Evolutionary conservation across 2,113 vertebrate genomes (phyloP).

Genomic region (Pongo abelii): DNA sequence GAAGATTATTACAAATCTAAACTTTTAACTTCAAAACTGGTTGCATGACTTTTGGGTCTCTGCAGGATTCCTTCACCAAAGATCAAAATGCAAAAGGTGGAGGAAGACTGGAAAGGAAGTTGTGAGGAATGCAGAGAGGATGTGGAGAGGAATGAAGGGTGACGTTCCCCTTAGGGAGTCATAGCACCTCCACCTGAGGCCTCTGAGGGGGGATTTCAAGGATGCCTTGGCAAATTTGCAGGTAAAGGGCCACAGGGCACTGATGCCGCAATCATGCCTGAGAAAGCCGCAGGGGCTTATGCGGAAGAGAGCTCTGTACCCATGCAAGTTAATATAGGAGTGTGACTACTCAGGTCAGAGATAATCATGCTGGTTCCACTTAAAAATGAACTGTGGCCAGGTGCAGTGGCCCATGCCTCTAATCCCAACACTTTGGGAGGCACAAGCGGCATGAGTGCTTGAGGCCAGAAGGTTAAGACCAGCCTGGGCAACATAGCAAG

Average conservation of each 20-base stretch:
- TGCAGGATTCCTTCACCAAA: not conserved
- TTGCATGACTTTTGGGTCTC: not conserved
- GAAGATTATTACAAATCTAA: not conserved
- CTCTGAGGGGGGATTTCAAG: not conserved
- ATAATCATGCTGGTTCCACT: not conserved
- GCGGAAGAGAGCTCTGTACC: not conserved
- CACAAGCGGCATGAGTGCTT: no score
- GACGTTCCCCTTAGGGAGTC: not conserved
- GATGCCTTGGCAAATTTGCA: not conserved
- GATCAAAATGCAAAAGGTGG: not conserved
- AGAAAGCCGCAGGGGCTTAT: not conserved
- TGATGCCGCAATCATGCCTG: no score
- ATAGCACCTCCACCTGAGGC: fast-evolving
- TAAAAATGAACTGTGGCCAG: no score
- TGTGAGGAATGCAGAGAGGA: not conserved
- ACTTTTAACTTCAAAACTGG: not conserved
- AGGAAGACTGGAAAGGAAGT: not conserved
- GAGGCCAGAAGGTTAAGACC: no score
- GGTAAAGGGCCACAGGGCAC: not conserved
- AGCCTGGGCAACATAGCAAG: no score
- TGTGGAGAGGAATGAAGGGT: not conserved
- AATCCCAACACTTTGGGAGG: no score
- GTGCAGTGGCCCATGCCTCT: no score
- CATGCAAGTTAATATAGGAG: not conserved
- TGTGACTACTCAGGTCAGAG: not conserved